Evolutionary conservation across 2,113 vertebrate species (phyloP).

Genomic region (Ammodytes marinus): DNA sequence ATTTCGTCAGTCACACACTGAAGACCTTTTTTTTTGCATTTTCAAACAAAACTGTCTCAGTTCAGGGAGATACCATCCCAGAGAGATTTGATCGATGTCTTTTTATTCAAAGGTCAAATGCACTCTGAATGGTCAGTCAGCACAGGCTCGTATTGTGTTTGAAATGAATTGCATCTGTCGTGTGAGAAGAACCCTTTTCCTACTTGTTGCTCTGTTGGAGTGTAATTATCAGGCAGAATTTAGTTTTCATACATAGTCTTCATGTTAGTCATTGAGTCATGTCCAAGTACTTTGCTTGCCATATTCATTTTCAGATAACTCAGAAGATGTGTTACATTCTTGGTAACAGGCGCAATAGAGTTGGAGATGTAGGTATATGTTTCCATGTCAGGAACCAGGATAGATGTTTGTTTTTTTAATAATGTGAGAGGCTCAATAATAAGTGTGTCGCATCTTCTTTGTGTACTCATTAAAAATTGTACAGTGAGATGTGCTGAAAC

Average conservation of each 20-base stretch:
- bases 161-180: neutral
- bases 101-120: slow-evolving; percentile 29
- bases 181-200: neutral
- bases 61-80: neutral
- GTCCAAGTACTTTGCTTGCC: too few species aligned
- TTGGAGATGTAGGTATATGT: too few species aligned
- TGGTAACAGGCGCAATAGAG: too few species aligned
- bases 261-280: too few species aligned
- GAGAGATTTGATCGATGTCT: slow-evolving; percentile 17
- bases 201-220: neutral
- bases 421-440: too few species aligned
- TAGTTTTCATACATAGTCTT: neutral
- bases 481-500: too few species aligned
- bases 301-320: too few species aligned
- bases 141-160: neutral
- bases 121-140: neutral
- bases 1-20: slow-evolving; percentile 35
- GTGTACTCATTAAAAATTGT: too few species aligned
- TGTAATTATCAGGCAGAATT: neutral
- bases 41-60: slow-evolving; percentile 21
- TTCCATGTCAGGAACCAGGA: too few species aligned
- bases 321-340: too few species aligned
- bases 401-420: too few species aligned
- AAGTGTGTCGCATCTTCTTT: too few species aligned
- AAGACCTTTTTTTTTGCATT: slow-evolving; percentile 45